Conservation (phyloP, 2,797 vertebrate species). For the Huso huso region DNA sequence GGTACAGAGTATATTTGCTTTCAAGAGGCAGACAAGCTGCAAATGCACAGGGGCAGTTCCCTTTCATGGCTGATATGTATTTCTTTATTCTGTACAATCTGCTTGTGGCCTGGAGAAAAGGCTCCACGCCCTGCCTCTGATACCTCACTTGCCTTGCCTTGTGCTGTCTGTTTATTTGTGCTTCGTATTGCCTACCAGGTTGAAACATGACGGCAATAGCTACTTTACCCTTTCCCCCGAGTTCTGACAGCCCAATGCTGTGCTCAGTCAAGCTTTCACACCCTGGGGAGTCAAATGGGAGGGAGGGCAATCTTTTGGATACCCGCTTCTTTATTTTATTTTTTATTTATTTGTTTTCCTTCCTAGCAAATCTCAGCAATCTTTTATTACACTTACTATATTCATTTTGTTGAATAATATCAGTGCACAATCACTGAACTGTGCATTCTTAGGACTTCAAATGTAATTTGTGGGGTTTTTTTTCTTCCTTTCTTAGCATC, state of each 20-base stretch:
- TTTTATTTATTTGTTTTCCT: background rate
- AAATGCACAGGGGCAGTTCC: slow-evolving; percentile 14
- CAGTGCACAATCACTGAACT: slow-evolving; percentile 30
- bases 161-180: slow-evolving; percentile 44
- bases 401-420: slow-evolving; percentile 64
- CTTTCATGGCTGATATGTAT: background rate
- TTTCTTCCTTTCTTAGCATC: slow-evolving; percentile 32
- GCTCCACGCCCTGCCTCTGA: slow-evolving; percentile 21
- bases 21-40: background rate
- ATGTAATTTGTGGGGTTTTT: slow-evolving; percentile 18
- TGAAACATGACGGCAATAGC: slow-evolving; percentile 45
- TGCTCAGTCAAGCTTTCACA: slow-evolving; percentile 51
- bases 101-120: slow-evolving; percentile 7
- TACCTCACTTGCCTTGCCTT: slow-evolving; percentile 23
- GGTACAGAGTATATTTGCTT: background rate
- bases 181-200: slow-evolving; percentile 47
- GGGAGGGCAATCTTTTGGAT: slow-evolving; percentile 30
- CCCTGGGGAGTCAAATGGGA: slow-evolving; percentile 38
- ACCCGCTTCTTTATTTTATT: slow-evolving; percentile 10
- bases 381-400: slow-evolving; percentile 66
- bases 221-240: slow-evolving; percentile 26
- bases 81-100: slow-evolving; percentile 7
- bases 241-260: slow-evolving; percentile 50
- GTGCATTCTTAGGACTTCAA: background rate
- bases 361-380: slow-evolving; percentile 29